Base-by-base conservation (phyloP, 2,797 vertebrate genomes). In the Thunnus albacares region DNA sequence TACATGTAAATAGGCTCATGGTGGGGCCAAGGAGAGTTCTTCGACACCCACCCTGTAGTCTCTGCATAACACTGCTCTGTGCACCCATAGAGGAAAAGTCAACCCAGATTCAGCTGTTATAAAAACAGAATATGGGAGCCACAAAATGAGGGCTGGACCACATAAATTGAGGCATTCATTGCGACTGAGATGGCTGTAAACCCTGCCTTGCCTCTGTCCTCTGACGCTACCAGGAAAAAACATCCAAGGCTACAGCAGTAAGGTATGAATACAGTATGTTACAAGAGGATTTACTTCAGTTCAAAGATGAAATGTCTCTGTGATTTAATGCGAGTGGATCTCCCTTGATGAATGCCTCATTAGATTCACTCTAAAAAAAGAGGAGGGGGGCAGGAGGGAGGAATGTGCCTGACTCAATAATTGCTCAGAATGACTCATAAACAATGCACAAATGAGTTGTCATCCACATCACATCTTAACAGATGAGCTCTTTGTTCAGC, bases 51-150 rank as follows among this genome's bases (percentile, higher is more conserved):
- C 67, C 64, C 72, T 81, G 75, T 5, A 73, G 83, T 80, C 71
- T 82, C 64, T 56, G 81, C 80, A 82, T 49, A 81, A 75, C 81
- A 43, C 47, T 60, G 76, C 69, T 83, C 72, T 71, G 58, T 62
- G 74, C 55, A 84, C 77, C 85, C 79, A 85, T 43, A 43, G 58
- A 83, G 75, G 66, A 83, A 81, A 85, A 83, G 78, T 65, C 64
- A 71, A 89, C 83, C 81, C 77, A 87, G 86, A 90, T 80, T 88
- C 75, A 75, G 82, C 88, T 55, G 75, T 87, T 89, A 86, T 83
- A 65, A 91, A 93, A 91, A 86, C 84, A 87, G 82, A 90, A 90
- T 73, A 84, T 52, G 63, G 30, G 68, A 87, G 77, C 84, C 88
- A 78, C 75, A 79, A 89, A 87, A 90, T 84, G 49, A 84, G 81